A percentile compares a stretch with the other conserved stretches of the same genome.
Conservation (phyloP, 2,888 invertebrate genomes). For the Megaustenia siamemsis region DNA sequence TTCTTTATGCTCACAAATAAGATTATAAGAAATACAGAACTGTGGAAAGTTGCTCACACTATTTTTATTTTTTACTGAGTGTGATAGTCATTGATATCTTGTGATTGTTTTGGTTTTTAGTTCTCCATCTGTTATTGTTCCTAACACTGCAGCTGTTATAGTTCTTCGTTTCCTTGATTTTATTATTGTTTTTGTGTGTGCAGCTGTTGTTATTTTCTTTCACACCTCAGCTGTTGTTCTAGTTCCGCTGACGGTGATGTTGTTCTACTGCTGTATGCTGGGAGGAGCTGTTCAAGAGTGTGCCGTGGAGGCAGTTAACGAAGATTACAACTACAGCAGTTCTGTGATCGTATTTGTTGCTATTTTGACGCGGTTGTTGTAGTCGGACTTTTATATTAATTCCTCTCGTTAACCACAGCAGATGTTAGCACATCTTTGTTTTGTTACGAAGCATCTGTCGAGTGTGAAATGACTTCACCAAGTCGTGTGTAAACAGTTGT, state of each 20-base stretch:
- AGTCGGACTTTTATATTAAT: not conserved
- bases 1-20: not conserved
- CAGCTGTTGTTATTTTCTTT: not conserved
- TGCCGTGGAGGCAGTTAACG: not conserved
- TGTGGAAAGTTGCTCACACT: not conserved
- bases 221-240: not conserved
- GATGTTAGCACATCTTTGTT: no score
- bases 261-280: not conserved
- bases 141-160: not conserved
- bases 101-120: no score
- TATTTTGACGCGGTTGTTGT: not conserved
- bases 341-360: not conserved
- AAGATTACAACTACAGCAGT: not conserved
- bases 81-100: no score
- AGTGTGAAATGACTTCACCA: no score
- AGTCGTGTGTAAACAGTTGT: no score
- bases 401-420: no score
- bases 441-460: no score
- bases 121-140: not conserved
- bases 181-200: not conserved
- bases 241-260: not conserved
- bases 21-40: not conserved
- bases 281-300: not conserved
- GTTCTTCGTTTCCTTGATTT: not conserved
- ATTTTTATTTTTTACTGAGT: no score